Percentiles rank a stretch among this genome's conserved stretches.
Evolutionary conservation across 2,113 vertebrate genomes (phyloP).

Genomic region (Gallinago jamesoni): DNA sequence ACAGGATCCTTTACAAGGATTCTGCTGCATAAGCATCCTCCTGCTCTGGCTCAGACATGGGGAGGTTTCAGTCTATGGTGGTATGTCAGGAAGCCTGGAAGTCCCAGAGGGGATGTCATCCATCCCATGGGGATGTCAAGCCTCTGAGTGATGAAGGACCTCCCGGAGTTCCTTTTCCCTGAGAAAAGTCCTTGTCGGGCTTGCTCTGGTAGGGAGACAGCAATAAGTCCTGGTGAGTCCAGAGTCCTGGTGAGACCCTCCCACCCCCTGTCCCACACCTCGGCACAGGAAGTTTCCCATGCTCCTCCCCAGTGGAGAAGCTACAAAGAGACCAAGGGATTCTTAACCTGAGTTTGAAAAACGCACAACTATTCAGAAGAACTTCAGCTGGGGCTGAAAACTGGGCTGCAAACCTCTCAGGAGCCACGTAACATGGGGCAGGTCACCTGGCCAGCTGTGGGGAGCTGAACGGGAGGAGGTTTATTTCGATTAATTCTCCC

Average conservation of each 20-base stretch:
- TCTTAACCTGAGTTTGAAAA: neutral
- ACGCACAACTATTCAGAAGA: neutral
- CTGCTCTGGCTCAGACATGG: neutral
- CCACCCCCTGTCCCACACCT: neutral
- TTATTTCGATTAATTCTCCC: neutral
- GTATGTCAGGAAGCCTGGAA: neutral
- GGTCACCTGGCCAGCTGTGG: neutral
- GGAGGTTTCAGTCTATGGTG: accelerated
- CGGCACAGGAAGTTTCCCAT: accelerated
- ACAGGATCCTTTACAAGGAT: neutral
- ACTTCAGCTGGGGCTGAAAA: neutral
- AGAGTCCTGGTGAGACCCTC: neutral
- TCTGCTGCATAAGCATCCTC: neutral
- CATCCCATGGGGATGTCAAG: neutral
- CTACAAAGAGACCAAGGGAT: accelerated
- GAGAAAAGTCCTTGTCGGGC: neutral
- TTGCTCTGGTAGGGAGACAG: neutral
- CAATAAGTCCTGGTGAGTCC: accelerated
- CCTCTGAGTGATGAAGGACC: neutral
- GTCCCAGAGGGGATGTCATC: neutral
- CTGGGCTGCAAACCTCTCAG: neutral
- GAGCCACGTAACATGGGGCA: neutral
- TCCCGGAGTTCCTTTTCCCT: neutral
- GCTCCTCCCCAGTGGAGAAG: neutral
- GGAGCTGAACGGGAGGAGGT: neutral